Evolutionary conservation across 2,888 invertebrate species (phyloP).

Genomic region (Tupiocoris notatus): DNA sequence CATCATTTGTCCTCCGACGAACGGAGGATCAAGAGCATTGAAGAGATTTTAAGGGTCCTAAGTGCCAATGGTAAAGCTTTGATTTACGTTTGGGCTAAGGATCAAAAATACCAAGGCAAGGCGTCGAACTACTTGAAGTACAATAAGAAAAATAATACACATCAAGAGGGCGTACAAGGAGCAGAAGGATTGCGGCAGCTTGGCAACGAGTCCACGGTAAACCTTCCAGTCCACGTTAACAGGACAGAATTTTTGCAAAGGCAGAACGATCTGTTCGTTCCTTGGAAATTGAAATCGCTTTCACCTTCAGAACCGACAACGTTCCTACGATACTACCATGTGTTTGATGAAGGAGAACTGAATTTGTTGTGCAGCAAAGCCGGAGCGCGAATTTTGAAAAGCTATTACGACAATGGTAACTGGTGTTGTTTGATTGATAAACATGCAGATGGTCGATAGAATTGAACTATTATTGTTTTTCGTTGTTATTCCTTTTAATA

Average conservation of each 20-base stretch:
- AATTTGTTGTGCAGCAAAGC: conserved; percentile 62
- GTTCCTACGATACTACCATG: conserved; percentile 87
- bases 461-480: too few species aligned
- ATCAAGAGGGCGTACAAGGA: background rate
- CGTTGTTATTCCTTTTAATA: background rate
- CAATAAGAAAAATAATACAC: background rate
- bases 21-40: conserved; percentile 70
- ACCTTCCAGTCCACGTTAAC: conserved; percentile 82
- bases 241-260: conserved; percentile 75
- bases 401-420: conserved; percentile 95
- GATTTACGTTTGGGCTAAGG: conserved; percentile 95
- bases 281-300: conserved; percentile 76
- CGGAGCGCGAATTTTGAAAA: conserved; percentile 61
- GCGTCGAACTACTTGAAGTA: conserved; percentile 53
- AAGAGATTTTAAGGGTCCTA: conserved; percentile 74
- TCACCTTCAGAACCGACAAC: conserved; percentile 51
- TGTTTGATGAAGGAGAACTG: conserved; percentile 82
- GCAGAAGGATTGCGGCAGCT: background rate
- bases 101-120: conserved; percentile 63
- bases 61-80: conserved; percentile 69
- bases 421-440: conserved; percentile 85
- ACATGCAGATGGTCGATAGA: conserved; percentile 45
- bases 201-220: conserved; percentile 37
- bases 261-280: conserved; percentile 88
- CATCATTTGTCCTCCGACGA: conserved; percentile 87